A percentile compares a stretch with the other conserved stretches of the same genome.
These are phyloP conservation scores for Cylloceria caligata DNA, from an alignment of 2,888 invertebrate species.

Conservation along the genomic window DNA sequence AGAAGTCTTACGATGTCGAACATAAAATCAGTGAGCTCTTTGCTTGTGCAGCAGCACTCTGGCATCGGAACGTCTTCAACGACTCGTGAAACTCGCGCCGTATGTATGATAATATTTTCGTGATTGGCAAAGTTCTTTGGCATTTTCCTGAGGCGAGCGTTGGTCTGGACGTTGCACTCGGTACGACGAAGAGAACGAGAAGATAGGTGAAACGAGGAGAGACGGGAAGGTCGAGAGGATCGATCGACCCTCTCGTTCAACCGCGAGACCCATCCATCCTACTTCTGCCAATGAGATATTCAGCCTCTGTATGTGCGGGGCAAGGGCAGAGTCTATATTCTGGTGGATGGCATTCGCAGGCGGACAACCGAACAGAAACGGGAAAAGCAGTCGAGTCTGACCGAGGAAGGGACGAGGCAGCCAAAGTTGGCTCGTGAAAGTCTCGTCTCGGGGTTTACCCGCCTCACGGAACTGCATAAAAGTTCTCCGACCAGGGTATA, in stretches of 20 bases:
- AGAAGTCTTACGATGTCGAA: conserved; percentile 36
- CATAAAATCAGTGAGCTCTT: conserved; percentile 54
- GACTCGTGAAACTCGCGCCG: conserved; percentile 66
- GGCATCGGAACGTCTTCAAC: conserved; percentile 53
- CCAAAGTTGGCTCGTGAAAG: conserved; percentile 69
- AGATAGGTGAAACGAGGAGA: conserved; percentile 17
- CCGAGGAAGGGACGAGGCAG: conserved; percentile 62
- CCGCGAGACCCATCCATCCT: conserved; percentile 66
- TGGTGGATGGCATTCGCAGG: conserved; percentile 40
- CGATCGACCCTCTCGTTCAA: conserved; percentile 66
- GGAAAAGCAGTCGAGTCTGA: conserved; percentile 35
- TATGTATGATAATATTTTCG: conserved; percentile 67
- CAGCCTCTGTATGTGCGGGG: conserved; percentile 27
- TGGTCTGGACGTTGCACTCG: conserved; percentile 45
- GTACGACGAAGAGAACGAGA: conserved; percentile 43
- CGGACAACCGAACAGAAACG: conserved; percentile 42
- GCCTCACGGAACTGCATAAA: conserved; percentile 60
- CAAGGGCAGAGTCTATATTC: conserved; percentile 30
- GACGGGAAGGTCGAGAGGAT: conserved; percentile 64
- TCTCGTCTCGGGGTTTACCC: conserved; percentile 61
- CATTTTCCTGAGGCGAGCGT: background rate
- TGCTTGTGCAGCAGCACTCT: conserved; percentile 16
- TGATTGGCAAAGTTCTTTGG: conserved; percentile 65
- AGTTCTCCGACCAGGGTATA: conserved; percentile 48
- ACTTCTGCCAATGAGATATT: conserved; percentile 64